A percentile compares a stretch with the other conserved stretches of the same genome.
These are phyloP conservation scores for Dendrolimus pini DNA, from an alignment of 2,888 invertebrate genomes.

Conservation along the genomic window DNA sequence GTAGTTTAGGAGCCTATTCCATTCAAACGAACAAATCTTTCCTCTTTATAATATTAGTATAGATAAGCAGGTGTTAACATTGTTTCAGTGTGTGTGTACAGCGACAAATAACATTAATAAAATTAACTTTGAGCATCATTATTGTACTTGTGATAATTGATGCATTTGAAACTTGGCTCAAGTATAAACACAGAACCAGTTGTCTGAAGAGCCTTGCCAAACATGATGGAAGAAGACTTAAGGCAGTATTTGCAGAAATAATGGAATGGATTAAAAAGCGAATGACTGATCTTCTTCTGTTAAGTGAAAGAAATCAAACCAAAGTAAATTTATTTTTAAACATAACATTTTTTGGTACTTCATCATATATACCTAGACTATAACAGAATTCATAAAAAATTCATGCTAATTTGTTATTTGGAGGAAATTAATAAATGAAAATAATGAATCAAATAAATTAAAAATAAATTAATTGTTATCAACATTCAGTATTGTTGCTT, in stretches of 20 bases:
- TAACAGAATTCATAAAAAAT: too few relatives aligned
- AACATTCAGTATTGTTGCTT: too few relatives aligned
- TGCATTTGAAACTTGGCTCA: constrained; percentile 62
- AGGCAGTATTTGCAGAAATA: constrained; percentile 20
- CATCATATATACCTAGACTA: too few relatives aligned
- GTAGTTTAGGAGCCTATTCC: too few relatives aligned
- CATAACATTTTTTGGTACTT: too few relatives aligned
- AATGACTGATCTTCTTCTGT: constrained; percentile 42
- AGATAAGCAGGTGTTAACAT: constrained; percentile 4
- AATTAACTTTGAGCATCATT: constrained; percentile 39
- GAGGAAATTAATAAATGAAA: too few relatives aligned
- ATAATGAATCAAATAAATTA: too few relatives aligned
- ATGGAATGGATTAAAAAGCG: constrained; percentile 34
- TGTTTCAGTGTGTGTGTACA: constrained; percentile 47
- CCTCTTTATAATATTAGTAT: too few relatives aligned
- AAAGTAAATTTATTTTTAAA: constrained; percentile 39
- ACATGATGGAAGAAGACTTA: constrained; percentile 37
- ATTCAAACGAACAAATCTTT: too few relatives aligned
- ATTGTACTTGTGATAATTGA: constrained; percentile 40
- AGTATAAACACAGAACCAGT: constrained; percentile 57
- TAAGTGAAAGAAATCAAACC: constrained; percentile 59
- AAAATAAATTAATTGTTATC: too few relatives aligned
- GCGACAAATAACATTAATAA: constrained; percentile 45
- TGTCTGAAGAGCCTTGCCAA: constrained; percentile 48
- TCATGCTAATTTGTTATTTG: too few relatives aligned